Base-by-base conservation (phyloP, 2,888 invertebrate species). In the Alsophila aescularia region DNA sequence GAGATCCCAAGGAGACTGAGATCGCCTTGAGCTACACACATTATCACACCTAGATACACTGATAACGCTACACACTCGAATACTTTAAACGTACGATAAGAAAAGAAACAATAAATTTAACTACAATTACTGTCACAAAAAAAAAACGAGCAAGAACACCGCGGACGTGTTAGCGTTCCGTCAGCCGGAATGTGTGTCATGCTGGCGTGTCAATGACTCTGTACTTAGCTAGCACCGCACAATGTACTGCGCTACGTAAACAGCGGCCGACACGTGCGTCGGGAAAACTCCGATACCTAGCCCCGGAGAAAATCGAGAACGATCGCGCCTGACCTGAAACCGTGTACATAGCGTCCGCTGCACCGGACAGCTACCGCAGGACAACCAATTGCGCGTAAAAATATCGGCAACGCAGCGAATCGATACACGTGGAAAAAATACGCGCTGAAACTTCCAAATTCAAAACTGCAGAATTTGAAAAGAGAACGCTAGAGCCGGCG, bases 141-240 rank as follows among this genome's bases (percentile, higher is more conserved):
- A 66, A 71, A 27, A 70, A 76, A 78, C 74, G 77, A 77, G 79
- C 81, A 78, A 76, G 81, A 83, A 75, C 75, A 54, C 73, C 73
- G 73, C 78, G 75, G 79, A 81, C 83, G 82, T 82, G 79, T 74
- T 77, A 72, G 69, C 79, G 79, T 77, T 75, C 84, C 79, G 84
- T 84, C 87, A 83, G 77, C 75, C 77, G 72, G 89, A 90, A 91
- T 92, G 90, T 91, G 79, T 92, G 92, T 92, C 92, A 92, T 78
- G 84, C 77, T 79, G 81, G 77, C 81, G 83, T 83, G 90, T 90
- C 90, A 90, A 80, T 87, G 90, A 90, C 90, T 83, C 78, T 75
- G 77, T 76, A 77, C 79, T 74, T 70, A 73, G 72, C 74, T 71
- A 59, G 58, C 52, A 52, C 49, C 58, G 67, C 69, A 67, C 69